phyloP scores from a whole-genome alignment of 2,797 vertebrate species.

The Anniella stebbinsi region DNA sequence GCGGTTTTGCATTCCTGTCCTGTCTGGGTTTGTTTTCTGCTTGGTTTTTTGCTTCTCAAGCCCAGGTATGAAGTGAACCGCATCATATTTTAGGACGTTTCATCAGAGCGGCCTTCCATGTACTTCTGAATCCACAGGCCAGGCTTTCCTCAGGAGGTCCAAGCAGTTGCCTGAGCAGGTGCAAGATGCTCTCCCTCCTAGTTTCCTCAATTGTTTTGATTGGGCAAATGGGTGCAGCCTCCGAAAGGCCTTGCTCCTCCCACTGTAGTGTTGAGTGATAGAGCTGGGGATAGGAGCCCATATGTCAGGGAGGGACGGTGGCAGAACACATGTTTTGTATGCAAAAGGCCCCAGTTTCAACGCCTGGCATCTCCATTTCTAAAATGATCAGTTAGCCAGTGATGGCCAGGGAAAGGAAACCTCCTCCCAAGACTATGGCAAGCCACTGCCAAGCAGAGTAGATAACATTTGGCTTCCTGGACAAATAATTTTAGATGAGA shows the following conservation, averaged over 20 bases:
- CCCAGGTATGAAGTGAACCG: background rate
- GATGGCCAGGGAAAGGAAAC: too few species aligned
- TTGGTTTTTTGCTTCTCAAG: background rate
- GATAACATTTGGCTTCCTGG: background rate
- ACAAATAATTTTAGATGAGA: background rate
- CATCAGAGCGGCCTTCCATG: background rate
- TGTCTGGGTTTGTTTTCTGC: background rate
- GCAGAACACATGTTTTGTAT: background rate
- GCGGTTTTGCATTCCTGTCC: background rate
- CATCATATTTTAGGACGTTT: background rate
- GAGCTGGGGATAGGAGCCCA: background rate
- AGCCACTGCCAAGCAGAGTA: background rate
- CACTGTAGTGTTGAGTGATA: background rate
- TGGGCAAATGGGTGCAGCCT: background rate
- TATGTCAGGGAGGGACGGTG: too few species aligned
- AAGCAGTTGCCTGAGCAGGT: constrained; percentile 22
- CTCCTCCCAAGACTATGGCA: background rate
- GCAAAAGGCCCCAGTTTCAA: background rate
- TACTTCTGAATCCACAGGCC: background rate
- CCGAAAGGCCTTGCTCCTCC: too few species aligned
- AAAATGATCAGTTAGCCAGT: background rate
- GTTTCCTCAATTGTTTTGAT: background rate
- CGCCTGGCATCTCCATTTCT: background rate
- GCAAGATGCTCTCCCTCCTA: background rate
- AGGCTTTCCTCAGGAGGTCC: background rate